phyloP scores from a whole-genome alignment of 2,113 vertebrate genomes.

The Periophthalmodon schlosseri region DNA sequence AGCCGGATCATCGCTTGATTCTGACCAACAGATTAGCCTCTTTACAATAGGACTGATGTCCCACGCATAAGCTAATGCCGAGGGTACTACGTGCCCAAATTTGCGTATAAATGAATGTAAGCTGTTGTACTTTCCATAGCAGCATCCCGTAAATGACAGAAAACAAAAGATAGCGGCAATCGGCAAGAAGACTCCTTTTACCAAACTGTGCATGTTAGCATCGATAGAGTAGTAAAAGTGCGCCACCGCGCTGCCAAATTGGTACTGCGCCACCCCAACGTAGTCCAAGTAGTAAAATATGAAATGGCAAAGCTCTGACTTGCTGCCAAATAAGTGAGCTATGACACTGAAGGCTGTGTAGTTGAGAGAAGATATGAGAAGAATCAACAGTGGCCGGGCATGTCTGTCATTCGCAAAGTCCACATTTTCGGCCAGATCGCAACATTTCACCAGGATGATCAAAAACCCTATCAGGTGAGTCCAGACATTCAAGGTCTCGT shows the following conservation, averaged over 20 bases:
- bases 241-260: constrained; percentile 84
- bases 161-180: constrained; percentile 78
- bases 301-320: constrained; percentile 87
- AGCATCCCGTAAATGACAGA: constrained; percentile 87
- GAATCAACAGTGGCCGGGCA: constrained; percentile 83
- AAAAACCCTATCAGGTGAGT: constrained; percentile 83
- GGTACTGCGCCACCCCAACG: constrained; percentile 88
- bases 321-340: constrained; percentile 87
- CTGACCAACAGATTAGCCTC: constrained; percentile 69
- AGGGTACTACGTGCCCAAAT: constrained; percentile 86
- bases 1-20: constrained; percentile 38
- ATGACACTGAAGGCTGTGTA: constrained; percentile 83
- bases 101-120: constrained; percentile 69
- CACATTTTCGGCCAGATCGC: constrained; percentile 70
- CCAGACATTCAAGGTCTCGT: constrained; percentile 91
- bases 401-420: constrained; percentile 83
- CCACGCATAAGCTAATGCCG: constrained; percentile 80
- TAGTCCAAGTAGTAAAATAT: constrained; percentile 92
- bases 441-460: constrained; percentile 74
- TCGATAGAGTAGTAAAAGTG: constrained; percentile 89
- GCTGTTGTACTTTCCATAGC: constrained; percentile 84
- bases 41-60: constrained; percentile 87
- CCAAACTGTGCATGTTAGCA: constrained; percentile 71
- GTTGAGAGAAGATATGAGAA: constrained; percentile 78
- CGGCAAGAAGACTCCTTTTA: constrained; percentile 81